phyloP scores from a whole-genome alignment of 2,888 invertebrate genomes.

The Acronicta leporina region DNA sequence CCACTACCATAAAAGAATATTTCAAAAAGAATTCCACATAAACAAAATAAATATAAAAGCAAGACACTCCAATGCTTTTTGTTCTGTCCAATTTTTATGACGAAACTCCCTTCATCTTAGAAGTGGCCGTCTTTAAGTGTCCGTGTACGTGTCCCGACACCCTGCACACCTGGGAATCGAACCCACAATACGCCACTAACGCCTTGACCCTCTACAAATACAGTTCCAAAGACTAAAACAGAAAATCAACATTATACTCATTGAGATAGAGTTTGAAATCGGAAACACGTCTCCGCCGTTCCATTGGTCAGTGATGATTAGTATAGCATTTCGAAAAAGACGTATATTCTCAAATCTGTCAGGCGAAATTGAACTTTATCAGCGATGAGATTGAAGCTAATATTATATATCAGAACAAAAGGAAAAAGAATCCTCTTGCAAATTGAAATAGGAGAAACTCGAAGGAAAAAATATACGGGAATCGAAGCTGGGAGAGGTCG shows the following conservation, averaged over 20 bases:
- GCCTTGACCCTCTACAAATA: conserved; percentile 79
- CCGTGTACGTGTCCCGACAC: conserved; percentile 83
- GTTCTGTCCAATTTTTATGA: conserved; percentile 87
- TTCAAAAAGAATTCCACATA: not conserved
- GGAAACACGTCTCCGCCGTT: conserved; percentile 16
- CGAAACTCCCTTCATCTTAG: conserved; percentile 86
- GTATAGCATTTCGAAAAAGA: conserved; percentile 62
- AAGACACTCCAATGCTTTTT: conserved; percentile 67
- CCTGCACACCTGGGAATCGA: conserved; percentile 88
- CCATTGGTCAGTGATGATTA: conserved; percentile 84
- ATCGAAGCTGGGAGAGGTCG: conserved; percentile 73
- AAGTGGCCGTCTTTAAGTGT: conserved; percentile 86
- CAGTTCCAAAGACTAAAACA: conserved; percentile 40
- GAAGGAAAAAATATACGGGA: conserved; percentile 67
- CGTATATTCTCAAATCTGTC: conserved; percentile 51
- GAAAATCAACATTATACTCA: conserved; percentile 56
- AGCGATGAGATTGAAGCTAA: conserved; percentile 21
- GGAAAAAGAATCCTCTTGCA: conserved; percentile 75
- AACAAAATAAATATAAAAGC: conserved; percentile 46
- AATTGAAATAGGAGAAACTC: conserved; percentile 84
- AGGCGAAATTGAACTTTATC: conserved; percentile 60
- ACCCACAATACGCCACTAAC: conserved; percentile 85
- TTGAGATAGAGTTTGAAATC: conserved; percentile 55
- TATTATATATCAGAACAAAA: conserved; percentile 24
- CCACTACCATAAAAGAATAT: too few species aligned